Evolutionary conservation across 2,888 invertebrate genomes (phyloP).

Genomic region (Spatulosminthurus flaviceps): DNA sequence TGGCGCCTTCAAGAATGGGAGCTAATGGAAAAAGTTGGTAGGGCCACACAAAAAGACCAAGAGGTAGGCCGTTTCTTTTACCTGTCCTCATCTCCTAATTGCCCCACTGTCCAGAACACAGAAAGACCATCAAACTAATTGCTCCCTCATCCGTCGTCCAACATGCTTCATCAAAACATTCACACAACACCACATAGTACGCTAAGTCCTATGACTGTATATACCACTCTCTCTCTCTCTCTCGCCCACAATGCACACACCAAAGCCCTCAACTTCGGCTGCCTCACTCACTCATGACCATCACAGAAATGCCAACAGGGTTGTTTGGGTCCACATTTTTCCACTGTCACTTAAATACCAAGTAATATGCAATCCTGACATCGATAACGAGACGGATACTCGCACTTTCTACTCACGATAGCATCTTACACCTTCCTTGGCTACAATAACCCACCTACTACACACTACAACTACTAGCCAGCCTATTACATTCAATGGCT

Average conservation of each 20-base stretch:
- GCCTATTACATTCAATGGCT: neutral
- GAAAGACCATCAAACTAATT: conserved; percentile 64
- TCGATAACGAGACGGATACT: conserved; percentile 14
- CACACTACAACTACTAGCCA: too few relatives aligned
- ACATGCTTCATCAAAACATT: conserved; percentile 46
- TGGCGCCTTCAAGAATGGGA: conserved; percentile 61
- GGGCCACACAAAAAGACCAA: conserved; percentile 61
- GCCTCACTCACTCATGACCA: neutral
- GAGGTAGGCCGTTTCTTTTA: conserved; percentile 56
- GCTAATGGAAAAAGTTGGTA: conserved; percentile 64
- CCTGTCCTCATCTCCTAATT: conserved; percentile 63
- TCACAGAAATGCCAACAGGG: neutral
- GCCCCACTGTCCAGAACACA: conserved; percentile 63
- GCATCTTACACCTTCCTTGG: neutral
- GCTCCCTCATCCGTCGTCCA: conserved; percentile 53
- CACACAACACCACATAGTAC: conserved; percentile 11
- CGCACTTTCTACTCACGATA: neutral
- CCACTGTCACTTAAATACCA: conserved; percentile 4
- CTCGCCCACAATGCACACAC: conserved; percentile 13
- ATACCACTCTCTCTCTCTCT: too few relatives aligned
- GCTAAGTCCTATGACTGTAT: neutral
- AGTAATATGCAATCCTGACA: conserved; percentile 18
- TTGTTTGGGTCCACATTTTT: conserved; percentile 18
- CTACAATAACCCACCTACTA: neutral
- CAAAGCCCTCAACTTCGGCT: neutral